Base-by-base conservation (phyloP, 2,888 invertebrate genomes). In the Nymphalis c-album region DNA sequence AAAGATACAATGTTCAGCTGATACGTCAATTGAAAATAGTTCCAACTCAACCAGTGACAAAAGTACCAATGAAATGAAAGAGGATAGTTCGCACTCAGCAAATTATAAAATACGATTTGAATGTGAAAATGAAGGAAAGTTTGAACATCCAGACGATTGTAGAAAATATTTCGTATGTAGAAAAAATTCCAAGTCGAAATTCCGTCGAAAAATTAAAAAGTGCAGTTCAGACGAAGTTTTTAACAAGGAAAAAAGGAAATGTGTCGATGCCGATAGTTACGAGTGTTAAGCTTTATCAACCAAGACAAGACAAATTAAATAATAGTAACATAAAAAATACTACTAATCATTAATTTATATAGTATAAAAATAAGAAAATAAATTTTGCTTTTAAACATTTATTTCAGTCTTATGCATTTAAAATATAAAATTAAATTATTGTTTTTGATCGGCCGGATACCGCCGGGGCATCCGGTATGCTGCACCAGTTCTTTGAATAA, bases 141-240 rank as follows among this genome's bases (percentile, higher is more conserved):
- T 88, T 74, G 80, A 86, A 4, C 80, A 89, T 68, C 80, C 85
- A 58, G 78, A 80, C 45, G 83, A 88, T 75, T 92, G 92, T 70
- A 85, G 80, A 67, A 86, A 86, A 75, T 94, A 93, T 79, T 93
- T 90, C 67, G 76, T 83, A 51, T 94, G 93, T 76, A 81, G 78
- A 60, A 83, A 82, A 75, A 80, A 74, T 46, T 78, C 78, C 17
- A 85, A 80, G 69, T 76, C 78, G 20, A 78, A 79, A 62, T 83
- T 80, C 71, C 83, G 85, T 7, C 79, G 81, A 59, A 86, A 82
- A 71, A 80, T 79, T 64, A 92, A 88, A 76, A 85, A 82, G 72
- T 93, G 93, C 74, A 83, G 85, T 31, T 81, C 81, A 7, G 88
- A 85, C 48, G 88, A 93, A 76, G 75, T 90, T 13, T 93, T 88